phyloP scores from a whole-genome alignment of 2,797 vertebrate genomes.

The Crax fasciolata region DNA sequence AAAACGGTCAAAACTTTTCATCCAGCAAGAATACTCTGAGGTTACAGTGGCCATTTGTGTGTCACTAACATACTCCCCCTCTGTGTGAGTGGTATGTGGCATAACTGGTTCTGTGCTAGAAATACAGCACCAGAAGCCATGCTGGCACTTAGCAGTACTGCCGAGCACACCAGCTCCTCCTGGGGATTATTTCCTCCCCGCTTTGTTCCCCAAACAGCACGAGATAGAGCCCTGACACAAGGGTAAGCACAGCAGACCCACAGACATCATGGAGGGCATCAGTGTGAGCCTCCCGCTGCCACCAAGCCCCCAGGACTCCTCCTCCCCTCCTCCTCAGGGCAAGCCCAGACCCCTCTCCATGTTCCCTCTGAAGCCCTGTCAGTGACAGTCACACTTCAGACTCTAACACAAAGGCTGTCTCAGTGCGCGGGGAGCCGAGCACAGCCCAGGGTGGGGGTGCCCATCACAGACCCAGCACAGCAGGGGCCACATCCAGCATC shows the following conservation, averaged over 20 bases:
- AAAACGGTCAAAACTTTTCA: neutral
- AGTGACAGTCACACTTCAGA: neutral
- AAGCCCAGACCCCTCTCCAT: neutral
- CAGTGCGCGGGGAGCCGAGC: fast-evolving
- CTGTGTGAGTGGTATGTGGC: fast-evolving
- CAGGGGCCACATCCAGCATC: fast-evolving
- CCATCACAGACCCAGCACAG: neutral
- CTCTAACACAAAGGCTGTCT: fast-evolving
- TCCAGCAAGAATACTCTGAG: neutral
- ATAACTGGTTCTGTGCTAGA: neutral
- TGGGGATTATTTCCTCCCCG: neutral
- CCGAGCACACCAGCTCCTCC: neutral
- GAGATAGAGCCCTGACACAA: neutral
- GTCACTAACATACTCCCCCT: neutral
- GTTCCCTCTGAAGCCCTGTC: neutral
- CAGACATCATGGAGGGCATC: neutral
- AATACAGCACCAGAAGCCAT: neutral
- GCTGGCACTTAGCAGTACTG: neutral
- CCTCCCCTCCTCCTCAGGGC: neutral
- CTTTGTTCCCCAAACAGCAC: neutral
- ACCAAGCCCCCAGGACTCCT: fast-evolving
- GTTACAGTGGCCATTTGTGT: neutral
- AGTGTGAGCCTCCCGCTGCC: neutral
- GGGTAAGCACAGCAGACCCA: neutral
- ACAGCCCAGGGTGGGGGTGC: fast-evolving